Conservation (phyloP, 2,797 vertebrate species). For the Odontamblyopus rebecca region DNA sequence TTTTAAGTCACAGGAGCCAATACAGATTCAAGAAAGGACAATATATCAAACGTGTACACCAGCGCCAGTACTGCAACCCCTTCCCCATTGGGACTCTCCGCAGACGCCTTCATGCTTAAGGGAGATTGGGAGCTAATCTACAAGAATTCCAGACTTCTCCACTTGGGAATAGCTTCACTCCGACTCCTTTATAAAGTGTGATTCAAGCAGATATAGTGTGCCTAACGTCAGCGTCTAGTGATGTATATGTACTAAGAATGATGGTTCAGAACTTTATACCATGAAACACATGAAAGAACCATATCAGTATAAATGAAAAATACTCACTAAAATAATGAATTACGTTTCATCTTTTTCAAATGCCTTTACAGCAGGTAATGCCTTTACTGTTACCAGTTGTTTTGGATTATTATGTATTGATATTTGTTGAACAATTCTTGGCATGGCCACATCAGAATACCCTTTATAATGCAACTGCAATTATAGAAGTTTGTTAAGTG, state of each 20-base stretch:
- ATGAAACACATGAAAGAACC: background rate
- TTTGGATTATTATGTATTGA: background rate
- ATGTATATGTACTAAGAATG: background rate
- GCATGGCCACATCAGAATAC: too few relatives aligned
- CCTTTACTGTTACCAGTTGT: background rate
- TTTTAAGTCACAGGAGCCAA: conserved; percentile 29
- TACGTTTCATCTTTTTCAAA: too few relatives aligned
- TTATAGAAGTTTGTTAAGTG: background rate
- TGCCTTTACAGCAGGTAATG: too few relatives aligned
- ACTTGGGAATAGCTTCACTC: conserved; percentile 36
- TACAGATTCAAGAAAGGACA: conserved; percentile 17
- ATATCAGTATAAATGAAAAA: too few relatives aligned
- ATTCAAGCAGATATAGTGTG: conserved; percentile 33
- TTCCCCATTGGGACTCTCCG: conserved; percentile 28
- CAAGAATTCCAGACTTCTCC: conserved; percentile 44
- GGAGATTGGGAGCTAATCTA: conserved; percentile 37
- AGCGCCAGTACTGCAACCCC: conserved; percentile 19
- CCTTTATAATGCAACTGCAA: background rate
- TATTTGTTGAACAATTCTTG: too few relatives aligned
- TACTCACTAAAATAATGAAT: too few relatives aligned
- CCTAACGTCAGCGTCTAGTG: background rate
- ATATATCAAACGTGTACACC: conserved; percentile 27
- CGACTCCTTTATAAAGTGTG: conserved; percentile 20
- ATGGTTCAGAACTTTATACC: background rate
- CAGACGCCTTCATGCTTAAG: conserved; percentile 48